Percentiles rank a stretch among this genome's conserved stretches.
phyloP scores from a whole-genome alignment of 2,113 vertebrate species.

The Paramisgurnus dabryanus region DNA sequence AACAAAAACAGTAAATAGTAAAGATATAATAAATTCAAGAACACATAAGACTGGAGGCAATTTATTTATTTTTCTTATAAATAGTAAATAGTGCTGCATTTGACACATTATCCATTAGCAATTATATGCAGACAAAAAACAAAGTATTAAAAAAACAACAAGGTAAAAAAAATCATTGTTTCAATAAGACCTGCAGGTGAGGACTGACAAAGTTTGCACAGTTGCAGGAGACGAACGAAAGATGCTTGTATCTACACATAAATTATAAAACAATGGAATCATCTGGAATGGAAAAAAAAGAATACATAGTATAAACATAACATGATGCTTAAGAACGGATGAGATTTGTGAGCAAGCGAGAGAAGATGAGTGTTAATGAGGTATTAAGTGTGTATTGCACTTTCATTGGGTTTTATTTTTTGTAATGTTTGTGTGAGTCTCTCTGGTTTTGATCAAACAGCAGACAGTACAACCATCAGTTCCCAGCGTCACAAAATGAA shows the following conservation, averaged over 20 bases:
- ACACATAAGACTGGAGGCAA: neutral
- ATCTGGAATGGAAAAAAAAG: constrained; percentile 1
- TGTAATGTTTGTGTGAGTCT: neutral
- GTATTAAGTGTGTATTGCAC: constrained; percentile 79
- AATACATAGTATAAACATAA: neutral
- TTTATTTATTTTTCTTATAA: constrained; percentile 74
- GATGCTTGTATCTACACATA: neutral
- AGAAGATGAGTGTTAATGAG: constrained; percentile 61
- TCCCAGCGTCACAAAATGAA: neutral
- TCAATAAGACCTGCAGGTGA: constrained; percentile 65
- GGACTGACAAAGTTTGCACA: constrained; percentile 37
- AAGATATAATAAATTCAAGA: neutral
- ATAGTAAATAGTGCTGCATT: constrained; percentile 84
- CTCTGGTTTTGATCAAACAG: constrained; percentile 15
- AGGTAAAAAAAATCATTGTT: constrained; percentile 52
- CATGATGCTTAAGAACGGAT: neutral
- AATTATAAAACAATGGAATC: neutral
- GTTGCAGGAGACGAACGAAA: too few species aligned
- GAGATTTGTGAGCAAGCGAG: constrained; percentile 1
- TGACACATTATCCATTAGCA: constrained; percentile 73
- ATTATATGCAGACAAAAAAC: constrained; percentile 63
- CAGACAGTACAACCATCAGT: neutral
- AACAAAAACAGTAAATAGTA: too few species aligned
- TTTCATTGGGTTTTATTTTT: constrained; percentile 73
- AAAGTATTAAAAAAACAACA: constrained; percentile 62